Evolutionary conservation across 2,113 vertebrate species (phyloP).

Genomic region (Barnardius zonarius): DNA sequence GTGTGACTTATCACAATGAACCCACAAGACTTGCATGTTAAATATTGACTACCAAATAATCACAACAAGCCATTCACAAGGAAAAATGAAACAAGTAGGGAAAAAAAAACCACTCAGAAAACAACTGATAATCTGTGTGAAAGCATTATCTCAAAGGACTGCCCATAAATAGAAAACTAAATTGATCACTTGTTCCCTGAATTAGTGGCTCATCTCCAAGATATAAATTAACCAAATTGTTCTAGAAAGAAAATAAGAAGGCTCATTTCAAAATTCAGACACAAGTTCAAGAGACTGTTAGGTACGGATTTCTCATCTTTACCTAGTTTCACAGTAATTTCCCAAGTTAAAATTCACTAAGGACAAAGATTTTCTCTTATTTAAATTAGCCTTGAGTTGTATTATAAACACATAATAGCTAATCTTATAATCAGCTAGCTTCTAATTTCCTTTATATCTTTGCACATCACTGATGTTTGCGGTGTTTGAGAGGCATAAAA

Average conservation of each 20-base stretch:
- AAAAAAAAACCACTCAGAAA: background rate
- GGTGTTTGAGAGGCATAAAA: background rate
- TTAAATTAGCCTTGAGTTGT: background rate
- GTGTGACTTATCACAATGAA: constrained; percentile 43
- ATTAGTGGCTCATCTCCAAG: constrained; percentile 24
- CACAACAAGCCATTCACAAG: constrained; percentile 28
- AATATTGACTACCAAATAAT: constrained; percentile 47
- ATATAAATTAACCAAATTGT: constrained; percentile 37
- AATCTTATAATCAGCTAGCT: background rate
- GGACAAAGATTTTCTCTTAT: background rate
- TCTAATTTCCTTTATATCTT: background rate
- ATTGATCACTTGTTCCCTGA: constrained; percentile 13
- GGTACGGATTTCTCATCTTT: background rate
- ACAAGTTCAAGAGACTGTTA: background rate
- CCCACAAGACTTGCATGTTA: constrained; percentile 48
- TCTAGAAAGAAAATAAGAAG: constrained; percentile 3
- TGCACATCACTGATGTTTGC: background rate
- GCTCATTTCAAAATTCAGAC: constrained; percentile 2
- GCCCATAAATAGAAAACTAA: constrained; percentile 27
- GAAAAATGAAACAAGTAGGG: background rate
- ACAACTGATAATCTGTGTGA: constrained; percentile 42
- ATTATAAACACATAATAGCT: background rate
- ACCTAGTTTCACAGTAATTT: background rate
- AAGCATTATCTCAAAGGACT: constrained; percentile 46
- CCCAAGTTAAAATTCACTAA: background rate